Evolutionary conservation across 2,797 vertebrate genomes (phyloP), one percentile per base, ranked within the genome.

Genomic region (Borostomias antarcticus): DNA sequence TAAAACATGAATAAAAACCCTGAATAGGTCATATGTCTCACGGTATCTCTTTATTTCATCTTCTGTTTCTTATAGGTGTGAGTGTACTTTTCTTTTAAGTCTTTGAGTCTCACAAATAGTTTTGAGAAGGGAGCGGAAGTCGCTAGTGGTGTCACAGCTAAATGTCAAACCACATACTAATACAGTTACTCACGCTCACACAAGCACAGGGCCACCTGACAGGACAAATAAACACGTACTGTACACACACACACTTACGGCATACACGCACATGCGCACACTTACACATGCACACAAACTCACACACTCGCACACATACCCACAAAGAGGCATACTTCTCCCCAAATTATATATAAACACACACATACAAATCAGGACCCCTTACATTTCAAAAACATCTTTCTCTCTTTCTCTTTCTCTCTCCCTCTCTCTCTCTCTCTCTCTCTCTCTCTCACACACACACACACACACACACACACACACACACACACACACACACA

Each of bases 81-180:
- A 54, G n/a, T n/a, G 15, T 7, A 23, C 9, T 19, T 43, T 51
- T 30, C n/a, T 28, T 19, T 60, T 35, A 10, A n/a, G 0, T 13
- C 13, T n/a, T n/a, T n/a, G n/a, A n/a, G n/a, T n/a, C n/a, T n/a
- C n/a, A n/a, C 68, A 28, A 77, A 66, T 76, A 68, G 25, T 74
- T 40, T 68, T 66, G 61, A 59, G 75, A 25, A 69, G 58, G 77
- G 75, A 86, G 52, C 76, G 82, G 83, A 89, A 82, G 84, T 65
- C 0, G 75, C 74, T 59, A 48, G 71, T 78, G 79, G 78, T 76
- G 75, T 80, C 66, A 67, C 25, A 70, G 56, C 72, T 76, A 86
- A 89, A 88, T 89, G 88, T 88, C 87, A 88, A 88, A 88, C 84
- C 89, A 70, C 90, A 85, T 23, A 69, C 73, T 88, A 85, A 86